Base-by-base conservation (phyloP, 2,888 invertebrate genomes). In the Petrolisthes manimaculis region DNA sequence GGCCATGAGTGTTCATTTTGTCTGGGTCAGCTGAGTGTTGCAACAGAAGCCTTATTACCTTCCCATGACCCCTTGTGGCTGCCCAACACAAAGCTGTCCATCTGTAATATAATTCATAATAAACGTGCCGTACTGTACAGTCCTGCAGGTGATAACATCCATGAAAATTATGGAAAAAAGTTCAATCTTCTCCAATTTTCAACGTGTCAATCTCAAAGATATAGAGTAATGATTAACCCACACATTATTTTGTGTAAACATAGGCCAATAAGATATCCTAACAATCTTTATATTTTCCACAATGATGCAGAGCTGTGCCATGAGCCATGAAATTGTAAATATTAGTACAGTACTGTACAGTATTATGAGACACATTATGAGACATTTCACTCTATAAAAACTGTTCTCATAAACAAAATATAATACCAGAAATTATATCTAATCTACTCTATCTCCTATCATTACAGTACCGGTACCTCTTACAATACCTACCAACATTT, bases 71-170 rank as follows among this genome's bases (percentile, higher is more conserved):
- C 24, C 83, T 83, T 9, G 89, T 86, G 6, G 88, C 78, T 75
- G 90, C 90, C 90, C 90, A 90, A 61, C 88, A 89, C 51, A 90
- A 74, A 83, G 90, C 89, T 54, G 83, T 90, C 90, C 90, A 90
- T 69, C 90, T 90, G 83, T 51, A 55, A 12, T n/a, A 54, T 21
- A 18, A 53, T 69, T 18, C 21, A 51, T 53, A n/a, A 14, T 71
- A 53, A 51, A 51, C 0, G 9, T 67, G 12, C 24, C 61, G n/a
- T 1, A 37, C 37, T 69, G 69, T 69, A n/a, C 14, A 69, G 69
- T 18, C 37, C 37, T 37, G 37, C 37, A 37, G 37, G 37, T 37
- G 37, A 37, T 37, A 37, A 37, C 37, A 37, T 37, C 21, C 74
- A 74, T 24, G n/a, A 24, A 74, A 8, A 14, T 74, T 71, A 21